Conservation (phyloP, 2,888 invertebrate genomes). For the Helleia helle region DNA sequence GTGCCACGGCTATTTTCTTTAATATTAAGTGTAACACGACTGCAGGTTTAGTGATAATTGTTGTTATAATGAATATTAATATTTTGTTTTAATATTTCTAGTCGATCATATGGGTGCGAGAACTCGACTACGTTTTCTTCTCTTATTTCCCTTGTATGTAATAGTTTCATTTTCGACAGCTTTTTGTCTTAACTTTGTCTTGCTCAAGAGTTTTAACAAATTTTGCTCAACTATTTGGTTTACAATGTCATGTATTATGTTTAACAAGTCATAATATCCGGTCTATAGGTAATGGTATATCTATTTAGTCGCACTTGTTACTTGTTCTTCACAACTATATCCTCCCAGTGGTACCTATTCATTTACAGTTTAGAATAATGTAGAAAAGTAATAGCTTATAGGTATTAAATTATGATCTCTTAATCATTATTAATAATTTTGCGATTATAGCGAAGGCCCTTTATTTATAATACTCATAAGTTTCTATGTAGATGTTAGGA, state of each 20-base stretch:
- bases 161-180: conserved; percentile 44
- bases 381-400: conserved; percentile 60
- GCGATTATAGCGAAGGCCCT: conserved; percentile 52
- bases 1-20: conserved; percentile 67
- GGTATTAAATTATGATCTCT: conserved; percentile 72
- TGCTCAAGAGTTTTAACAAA: conserved; percentile 69
- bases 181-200: conserved; percentile 54
- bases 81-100: conserved; percentile 67
- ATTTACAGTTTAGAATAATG: conserved; percentile 64
- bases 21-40: conserved; percentile 65
- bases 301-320: conserved; percentile 33
- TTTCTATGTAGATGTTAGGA: conserved; percentile 52
- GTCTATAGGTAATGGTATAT: conserved; percentile 2
- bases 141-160: conserved; percentile 29
- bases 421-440: conserved; percentile 74
- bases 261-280: conserved; percentile 11
- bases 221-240: conserved; percentile 53
- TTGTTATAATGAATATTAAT: conserved; percentile 29
- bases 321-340: conserved; percentile 27
- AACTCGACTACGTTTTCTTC: conserved; percentile 52
- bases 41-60: conserved; percentile 68
- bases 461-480: conserved; percentile 74
- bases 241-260: conserved; percentile 9
- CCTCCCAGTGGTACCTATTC: conserved; percentile 35
- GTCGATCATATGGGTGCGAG: conserved; percentile 58